Conservation (phyloP, 2,113 vertebrate species). For the Fukomys damarensis region DNA sequence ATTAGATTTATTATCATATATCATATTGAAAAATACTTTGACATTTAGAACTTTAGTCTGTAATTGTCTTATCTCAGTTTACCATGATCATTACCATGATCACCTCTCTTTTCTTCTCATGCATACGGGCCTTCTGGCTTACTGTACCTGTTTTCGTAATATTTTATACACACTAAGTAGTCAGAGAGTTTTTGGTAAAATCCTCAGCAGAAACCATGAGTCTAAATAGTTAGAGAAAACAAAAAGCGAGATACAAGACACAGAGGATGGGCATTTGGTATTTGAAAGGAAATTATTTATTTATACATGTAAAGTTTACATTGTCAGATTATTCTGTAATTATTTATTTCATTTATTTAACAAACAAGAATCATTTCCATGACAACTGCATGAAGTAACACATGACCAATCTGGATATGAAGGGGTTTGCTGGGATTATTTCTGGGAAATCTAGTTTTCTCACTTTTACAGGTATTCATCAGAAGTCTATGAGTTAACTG, state of each 20-base stretch:
- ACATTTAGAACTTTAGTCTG: background rate
- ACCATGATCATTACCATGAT: background rate
- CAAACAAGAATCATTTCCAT: slow-evolving; percentile 69
- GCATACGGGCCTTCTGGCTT: background rate
- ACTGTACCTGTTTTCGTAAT: background rate
- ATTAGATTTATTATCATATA: background rate
- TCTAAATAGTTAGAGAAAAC: slow-evolving; percentile 28
- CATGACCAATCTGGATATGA: background rate
- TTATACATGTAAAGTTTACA: slow-evolving; percentile 68
- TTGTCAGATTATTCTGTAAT: slow-evolving; percentile 54
- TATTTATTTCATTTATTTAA: slow-evolving; percentile 77
- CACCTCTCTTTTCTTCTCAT: background rate
- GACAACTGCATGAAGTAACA: slow-evolving; percentile 1
- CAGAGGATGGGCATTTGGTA: background rate
- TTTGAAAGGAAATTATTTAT: slow-evolving; percentile 71
- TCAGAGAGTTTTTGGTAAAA: slow-evolving; percentile 23
- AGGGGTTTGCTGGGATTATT: background rate
- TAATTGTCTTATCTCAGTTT: background rate
- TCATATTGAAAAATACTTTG: background rate
- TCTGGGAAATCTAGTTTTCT: slow-evolving; percentile 37
- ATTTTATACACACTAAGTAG: background rate
- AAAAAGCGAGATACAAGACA: slow-evolving; percentile 40
- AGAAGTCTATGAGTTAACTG: background rate
- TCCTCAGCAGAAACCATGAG: background rate
- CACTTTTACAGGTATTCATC: background rate